A percentile compares a stretch with the other conserved stretches of the same genome.
Evolutionary conservation across 2,888 invertebrate species (phyloP).

Genomic region (Lepidochitona cinerea): DNA sequence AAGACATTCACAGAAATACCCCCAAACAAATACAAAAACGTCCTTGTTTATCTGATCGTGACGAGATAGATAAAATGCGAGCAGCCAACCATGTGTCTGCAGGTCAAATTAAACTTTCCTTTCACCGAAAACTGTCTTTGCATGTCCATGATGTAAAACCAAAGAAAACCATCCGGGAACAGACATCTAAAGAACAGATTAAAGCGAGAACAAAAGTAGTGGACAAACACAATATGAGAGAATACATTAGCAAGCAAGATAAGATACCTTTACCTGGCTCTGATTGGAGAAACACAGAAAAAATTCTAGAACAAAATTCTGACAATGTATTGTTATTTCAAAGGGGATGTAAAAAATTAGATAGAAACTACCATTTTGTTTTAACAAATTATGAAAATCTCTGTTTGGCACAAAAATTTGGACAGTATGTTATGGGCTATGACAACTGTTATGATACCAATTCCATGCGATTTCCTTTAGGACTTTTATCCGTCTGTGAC

Average conservation of each 20-base stretch:
- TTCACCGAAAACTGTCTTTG: background rate
- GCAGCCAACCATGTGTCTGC: background rate
- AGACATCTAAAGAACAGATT: background rate
- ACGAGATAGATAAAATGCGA: background rate
- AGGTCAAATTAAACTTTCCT: background rate
- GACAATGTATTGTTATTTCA: constrained; percentile 11
- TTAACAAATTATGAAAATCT: background rate
- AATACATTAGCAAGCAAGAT: background rate
- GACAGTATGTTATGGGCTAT: constrained; percentile 1
- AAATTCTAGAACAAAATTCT: constrained; percentile 10
- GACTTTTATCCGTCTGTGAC: constrained; percentile 10
- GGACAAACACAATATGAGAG: background rate
- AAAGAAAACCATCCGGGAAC: background rate
- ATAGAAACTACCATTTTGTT: constrained; percentile 12
- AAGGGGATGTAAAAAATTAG: background rate
- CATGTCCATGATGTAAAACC: background rate
- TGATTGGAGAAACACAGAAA: constrained; percentile 14
- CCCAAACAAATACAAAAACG: background rate
- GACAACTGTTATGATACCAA: constrained; percentile 11
- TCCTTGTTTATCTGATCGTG: background rate
- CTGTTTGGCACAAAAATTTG: background rate
- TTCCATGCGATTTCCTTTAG: constrained; percentile 4
- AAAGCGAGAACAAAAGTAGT: background rate
- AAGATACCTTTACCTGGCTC: background rate
- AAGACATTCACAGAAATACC: background rate